Conservation (phyloP, 2,797 vertebrate genomes). For the Enteromius unitaeniatus region DNA sequence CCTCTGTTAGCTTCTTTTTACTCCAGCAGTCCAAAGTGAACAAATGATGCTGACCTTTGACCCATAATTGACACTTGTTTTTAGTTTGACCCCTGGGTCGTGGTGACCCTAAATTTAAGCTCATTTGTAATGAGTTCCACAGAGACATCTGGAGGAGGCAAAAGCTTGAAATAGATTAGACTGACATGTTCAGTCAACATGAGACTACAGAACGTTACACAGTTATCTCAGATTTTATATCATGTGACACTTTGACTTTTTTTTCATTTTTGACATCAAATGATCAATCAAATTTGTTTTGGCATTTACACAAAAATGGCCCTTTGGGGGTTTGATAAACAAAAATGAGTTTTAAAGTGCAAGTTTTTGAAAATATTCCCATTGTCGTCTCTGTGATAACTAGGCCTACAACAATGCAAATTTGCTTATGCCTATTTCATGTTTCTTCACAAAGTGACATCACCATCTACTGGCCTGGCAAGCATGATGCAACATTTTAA, state of each 20-base stretch:
- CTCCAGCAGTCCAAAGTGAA: slow-evolving; percentile 70
- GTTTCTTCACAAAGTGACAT: neutral
- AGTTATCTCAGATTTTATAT: neutral
- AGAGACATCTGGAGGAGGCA: slow-evolving; percentile 11
- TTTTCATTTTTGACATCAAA: neutral
- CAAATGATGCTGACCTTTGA: slow-evolving; percentile 73
- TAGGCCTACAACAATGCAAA: neutral
- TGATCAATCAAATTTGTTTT: neutral
- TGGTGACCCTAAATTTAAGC: neutral
- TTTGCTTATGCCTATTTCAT: neutral
- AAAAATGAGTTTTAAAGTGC: neutral
- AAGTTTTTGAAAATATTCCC: neutral
- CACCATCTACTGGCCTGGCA: neutral
- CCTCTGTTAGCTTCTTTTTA: slow-evolving; percentile 68
- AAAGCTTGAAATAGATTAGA: neutral
- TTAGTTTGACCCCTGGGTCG: slow-evolving; percentile 31
- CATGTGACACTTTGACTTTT: neutral
- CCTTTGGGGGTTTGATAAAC: neutral
- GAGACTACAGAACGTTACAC: neutral
- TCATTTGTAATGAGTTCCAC: neutral
- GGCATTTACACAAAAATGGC: neutral
- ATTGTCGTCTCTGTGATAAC: neutral
- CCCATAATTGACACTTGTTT: slow-evolving; percentile 55
- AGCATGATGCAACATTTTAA: neutral
- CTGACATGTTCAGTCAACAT: neutral